Conservation (phyloP, 2,113 vertebrate species). For the Pseudolaguvia tuberculata region DNA sequence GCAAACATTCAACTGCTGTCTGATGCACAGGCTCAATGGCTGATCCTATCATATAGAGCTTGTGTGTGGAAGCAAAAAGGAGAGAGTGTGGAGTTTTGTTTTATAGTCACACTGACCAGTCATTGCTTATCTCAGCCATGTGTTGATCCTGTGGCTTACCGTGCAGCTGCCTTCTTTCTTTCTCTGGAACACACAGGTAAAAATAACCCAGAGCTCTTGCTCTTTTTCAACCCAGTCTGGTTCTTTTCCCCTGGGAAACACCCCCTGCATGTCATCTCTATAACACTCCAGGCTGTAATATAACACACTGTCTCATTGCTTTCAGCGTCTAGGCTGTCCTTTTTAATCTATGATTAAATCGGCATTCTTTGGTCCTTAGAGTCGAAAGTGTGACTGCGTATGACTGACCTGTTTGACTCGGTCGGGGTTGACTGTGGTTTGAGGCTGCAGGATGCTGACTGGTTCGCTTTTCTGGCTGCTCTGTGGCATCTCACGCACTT, state of each 20-base stretch:
- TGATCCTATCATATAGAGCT: conserved; percentile 28
- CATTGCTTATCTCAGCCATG: conserved; percentile 67
- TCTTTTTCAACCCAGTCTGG: conserved; percentile 63
- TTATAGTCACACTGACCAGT: conserved; percentile 53
- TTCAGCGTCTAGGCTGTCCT: neutral
- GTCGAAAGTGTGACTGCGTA: neutral
- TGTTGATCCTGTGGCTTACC: conserved; percentile 72
- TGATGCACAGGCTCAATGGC: neutral
- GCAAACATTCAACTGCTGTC: neutral
- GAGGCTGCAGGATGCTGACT: conserved; percentile 97
- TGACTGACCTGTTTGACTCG: conserved; percentile 94
- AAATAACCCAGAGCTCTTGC: conserved; percentile 70
- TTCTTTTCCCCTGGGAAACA: conserved; percentile 53
- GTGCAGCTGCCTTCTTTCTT: conserved; percentile 69
- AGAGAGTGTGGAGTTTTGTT: neutral
- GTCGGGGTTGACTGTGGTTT: conserved; percentile 98
- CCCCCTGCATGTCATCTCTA: conserved; percentile 21
- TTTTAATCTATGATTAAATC: neutral
- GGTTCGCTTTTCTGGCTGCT: conserved; percentile 97
- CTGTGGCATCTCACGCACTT: conserved; percentile 99
- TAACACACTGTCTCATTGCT: neutral
- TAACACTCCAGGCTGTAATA: neutral
- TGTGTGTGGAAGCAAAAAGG: conserved; percentile 31
- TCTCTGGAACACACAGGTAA: conserved; percentile 65
- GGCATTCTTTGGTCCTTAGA: neutral